phyloP scores from a whole-genome alignment of 92 coral and sea anemone species.

The Isaurus tuberculatus region DNA sequence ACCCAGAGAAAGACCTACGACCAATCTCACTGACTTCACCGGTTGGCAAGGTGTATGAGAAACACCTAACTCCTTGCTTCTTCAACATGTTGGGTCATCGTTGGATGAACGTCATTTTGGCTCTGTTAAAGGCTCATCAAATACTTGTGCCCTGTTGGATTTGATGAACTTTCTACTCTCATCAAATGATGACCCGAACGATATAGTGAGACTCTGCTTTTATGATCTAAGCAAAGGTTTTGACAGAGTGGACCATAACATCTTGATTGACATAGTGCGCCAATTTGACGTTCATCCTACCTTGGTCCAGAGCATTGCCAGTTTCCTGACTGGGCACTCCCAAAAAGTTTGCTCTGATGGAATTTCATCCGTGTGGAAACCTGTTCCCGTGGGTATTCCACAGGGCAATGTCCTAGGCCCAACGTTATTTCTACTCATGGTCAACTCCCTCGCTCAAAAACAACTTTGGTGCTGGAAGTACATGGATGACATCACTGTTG shows the following conservation, averaged over 20 bases:
- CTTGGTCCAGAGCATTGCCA: conserved; percentile 30
- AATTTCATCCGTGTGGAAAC: too few species aligned
- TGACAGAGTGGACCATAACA: conserved; percentile 54
- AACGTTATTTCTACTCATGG: too few species aligned
- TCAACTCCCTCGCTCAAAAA: not conserved
- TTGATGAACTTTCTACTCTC: conserved; percentile 53
- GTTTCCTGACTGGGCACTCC: too few species aligned
- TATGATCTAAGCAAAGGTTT: conserved; percentile 58
- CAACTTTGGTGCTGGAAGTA: conserved; percentile 10
- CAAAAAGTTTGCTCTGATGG: too few species aligned
- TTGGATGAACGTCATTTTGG: conserved; percentile 34
- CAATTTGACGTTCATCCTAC: conserved; percentile 45
- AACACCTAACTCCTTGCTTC: conserved; percentile 39
- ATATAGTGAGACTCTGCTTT: conserved; percentile 53
- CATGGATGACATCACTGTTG: conserved; percentile 41
- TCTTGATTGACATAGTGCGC: conserved; percentile 47
- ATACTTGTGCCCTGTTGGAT: conserved; percentile 53
- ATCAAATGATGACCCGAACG: conserved; percentile 56
- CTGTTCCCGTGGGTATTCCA: not conserved
- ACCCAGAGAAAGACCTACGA: conserved; percentile 46
- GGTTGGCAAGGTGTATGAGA: conserved; percentile 49
- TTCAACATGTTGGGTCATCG: conserved; percentile 37
- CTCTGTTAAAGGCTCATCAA: conserved; percentile 46
- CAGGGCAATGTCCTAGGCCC: too few species aligned
- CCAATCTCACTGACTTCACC: conserved; percentile 42